Percentiles rank a stretch among this genome's conserved stretches.
Evolutionary conservation across 2,113 vertebrate genomes (phyloP).

Genomic region (Clarias magur): DNA sequence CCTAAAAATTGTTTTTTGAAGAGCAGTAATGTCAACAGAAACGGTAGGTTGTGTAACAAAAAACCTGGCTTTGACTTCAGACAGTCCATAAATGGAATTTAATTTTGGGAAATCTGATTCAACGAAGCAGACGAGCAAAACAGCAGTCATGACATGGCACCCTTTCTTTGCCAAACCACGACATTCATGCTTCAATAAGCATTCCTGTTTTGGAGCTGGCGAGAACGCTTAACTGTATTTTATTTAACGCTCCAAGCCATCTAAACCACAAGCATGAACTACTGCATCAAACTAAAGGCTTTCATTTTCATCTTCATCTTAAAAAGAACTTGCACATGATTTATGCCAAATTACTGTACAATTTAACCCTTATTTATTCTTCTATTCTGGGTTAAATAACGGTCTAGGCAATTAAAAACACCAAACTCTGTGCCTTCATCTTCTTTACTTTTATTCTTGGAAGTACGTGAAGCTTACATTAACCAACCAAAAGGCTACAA

Average conservation of each 20-base stretch:
- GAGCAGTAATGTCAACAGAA: not conserved
- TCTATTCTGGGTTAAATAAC: not conserved
- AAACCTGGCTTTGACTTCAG: not conserved
- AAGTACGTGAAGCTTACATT: not conserved
- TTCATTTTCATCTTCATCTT: not conserved
- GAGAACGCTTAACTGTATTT: not conserved
- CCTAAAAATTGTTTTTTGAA: not conserved
- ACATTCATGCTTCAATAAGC: not conserved
- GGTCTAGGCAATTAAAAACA: not conserved
- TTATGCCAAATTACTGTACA: not conserved
- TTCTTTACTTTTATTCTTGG: not conserved
- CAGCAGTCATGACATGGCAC: not conserved
- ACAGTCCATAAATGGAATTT: not conserved
- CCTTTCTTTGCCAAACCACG: not conserved
- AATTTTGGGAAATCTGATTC: conserved; percentile 19
- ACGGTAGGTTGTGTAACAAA: not conserved
- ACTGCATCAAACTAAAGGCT: not conserved
- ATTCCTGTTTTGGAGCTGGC: not conserved
- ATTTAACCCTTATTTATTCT: not conserved
- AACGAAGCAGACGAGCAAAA: conserved; percentile 6
- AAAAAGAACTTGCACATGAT: not conserved
- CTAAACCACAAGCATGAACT: conserved; percentile 3
- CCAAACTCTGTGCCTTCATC: not conserved
- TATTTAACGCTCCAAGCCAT: conserved; percentile 4
- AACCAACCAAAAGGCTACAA: not conserved